phyloP scores from a whole-genome alignment of 2,113 vertebrate genomes.

The Prionailurus bengalensis region DNA sequence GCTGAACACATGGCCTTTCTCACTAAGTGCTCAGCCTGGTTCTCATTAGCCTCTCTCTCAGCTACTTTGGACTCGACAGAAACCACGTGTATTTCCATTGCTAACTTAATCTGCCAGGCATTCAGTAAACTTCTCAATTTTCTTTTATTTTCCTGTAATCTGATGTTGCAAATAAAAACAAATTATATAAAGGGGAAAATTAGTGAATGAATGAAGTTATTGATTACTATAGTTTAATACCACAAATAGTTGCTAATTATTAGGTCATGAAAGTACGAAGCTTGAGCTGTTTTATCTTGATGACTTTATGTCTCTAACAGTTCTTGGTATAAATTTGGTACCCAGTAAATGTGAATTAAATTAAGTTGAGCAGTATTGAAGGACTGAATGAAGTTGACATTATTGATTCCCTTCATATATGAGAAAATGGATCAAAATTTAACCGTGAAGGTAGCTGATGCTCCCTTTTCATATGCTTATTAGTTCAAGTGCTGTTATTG shows the following conservation, averaged over 20 bases:
- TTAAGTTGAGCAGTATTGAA: not conserved
- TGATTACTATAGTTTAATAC: not conserved
- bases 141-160: not conserved
- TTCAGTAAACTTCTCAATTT: not conserved
- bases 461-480: not conserved
- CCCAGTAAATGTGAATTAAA: not conserved
- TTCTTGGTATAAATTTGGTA: not conserved
- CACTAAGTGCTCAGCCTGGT: not conserved
- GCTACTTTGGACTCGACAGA: not conserved
- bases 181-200: not conserved
- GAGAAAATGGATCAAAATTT: not conserved
- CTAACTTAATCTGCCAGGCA: conserved; percentile 41
- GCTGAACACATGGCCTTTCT: not conserved
- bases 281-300: not conserved
- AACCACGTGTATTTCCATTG: conserved; percentile 63
- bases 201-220: not conserved
- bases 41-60: not conserved
- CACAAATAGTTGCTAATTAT: not conserved
- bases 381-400: not conserved
- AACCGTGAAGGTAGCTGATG: not conserved
- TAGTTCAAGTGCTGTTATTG: not conserved
- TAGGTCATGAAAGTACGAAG: not conserved
- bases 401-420: not conserved
- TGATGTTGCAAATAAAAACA: conserved; percentile 34
- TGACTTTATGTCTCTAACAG: not conserved